Percentiles rank a stretch among this genome's conserved stretches.
These are phyloP conservation scores for Fukomys damarensis DNA, from an alignment of 2,113 vertebrate genomes.

Conservation along the genomic window DNA sequence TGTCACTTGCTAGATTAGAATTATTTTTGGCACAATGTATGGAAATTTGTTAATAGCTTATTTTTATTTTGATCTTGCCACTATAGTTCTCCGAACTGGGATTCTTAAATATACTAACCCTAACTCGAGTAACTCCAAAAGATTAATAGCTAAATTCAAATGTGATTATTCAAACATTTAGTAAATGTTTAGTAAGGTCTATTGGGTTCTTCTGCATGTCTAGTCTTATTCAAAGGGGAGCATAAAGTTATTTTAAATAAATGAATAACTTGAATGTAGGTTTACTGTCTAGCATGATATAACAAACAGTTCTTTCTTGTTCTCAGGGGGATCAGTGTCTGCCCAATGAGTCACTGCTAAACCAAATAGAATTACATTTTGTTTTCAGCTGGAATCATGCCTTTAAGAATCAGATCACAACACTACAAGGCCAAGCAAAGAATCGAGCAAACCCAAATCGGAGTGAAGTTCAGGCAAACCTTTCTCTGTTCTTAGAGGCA, in stretches of 20 bases:
- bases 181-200: conserved; percentile 57
- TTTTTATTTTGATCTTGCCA: conserved; percentile 62
- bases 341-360: conserved; percentile 76
- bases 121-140: conserved; percentile 53
- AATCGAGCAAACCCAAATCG: conserved; percentile 99
- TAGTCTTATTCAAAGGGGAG: conserved; percentile 62
- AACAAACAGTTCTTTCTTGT: conserved; percentile 80
- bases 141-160: conserved; percentile 36
- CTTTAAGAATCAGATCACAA: conserved; percentile 99
- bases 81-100: conserved; percentile 16
- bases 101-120: conserved; percentile 61
- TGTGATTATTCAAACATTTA: conserved; percentile 55
- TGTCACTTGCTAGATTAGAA: not conserved
- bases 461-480: conserved; percentile 98
- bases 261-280: conserved; percentile 67
- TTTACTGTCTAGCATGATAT: conserved; percentile 66
- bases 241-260: conserved; percentile 66
- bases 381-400: conserved; percentile 98
- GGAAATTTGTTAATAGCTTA: conserved; percentile 37
- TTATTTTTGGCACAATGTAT: conserved; percentile 11
- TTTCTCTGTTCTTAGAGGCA: conserved; percentile 98
- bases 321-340: conserved; percentile 74
- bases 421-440: conserved; percentile 99
- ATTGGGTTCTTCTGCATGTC: conserved; percentile 45
- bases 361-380: conserved; percentile 80